These are phyloP conservation scores for Alfaro cultratus DNA, from an alignment of 2,797 vertebrate species.

Conservation along the genomic window DNA sequence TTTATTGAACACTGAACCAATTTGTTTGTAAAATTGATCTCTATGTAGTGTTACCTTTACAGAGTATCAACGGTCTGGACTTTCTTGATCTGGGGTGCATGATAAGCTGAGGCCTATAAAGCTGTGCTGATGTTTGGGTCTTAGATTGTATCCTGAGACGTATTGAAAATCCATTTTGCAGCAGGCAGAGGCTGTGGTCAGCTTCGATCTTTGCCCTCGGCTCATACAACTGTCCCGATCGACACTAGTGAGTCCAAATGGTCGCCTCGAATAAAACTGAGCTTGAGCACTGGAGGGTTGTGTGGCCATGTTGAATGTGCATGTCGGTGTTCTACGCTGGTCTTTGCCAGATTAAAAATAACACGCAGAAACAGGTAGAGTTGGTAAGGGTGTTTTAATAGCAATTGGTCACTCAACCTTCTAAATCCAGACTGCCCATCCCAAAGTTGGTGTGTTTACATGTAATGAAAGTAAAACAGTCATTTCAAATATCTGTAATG, in stretches of 20 bases:
- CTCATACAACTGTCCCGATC: constrained; percentile 45
- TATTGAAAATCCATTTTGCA: constrained; percentile 80
- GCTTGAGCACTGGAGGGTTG: constrained; percentile 31
- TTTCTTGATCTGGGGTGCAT: constrained; percentile 53
- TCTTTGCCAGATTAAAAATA: constrained; percentile 28
- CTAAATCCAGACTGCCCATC: constrained; percentile 48
- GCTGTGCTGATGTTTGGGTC: constrained; percentile 62
- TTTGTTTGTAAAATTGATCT: constrained; percentile 37
- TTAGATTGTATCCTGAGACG: constrained; percentile 53
- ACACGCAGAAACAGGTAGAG: constrained; percentile 49
- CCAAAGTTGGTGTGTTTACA: constrained; percentile 60
- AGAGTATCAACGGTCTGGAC: constrained; percentile 31
- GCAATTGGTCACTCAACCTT: constrained; percentile 63
- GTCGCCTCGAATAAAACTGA: constrained; percentile 65
- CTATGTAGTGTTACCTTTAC: constrained; percentile 43
- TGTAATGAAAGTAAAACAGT: constrained; percentile 61
- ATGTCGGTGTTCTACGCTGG: constrained; percentile 22
- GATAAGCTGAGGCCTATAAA: constrained; percentile 55
- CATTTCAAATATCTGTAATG: constrained; percentile 58
- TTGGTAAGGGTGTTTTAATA: constrained; percentile 76
- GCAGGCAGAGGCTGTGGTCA: constrained; percentile 42
- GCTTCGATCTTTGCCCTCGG: constrained; percentile 52
- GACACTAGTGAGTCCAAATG: constrained; percentile 42
- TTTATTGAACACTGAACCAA: constrained; percentile 12
- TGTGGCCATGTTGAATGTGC: constrained; percentile 5